These are phyloP conservation scores for Dichetophora obliterata DNA, from an alignment of 2,888 invertebrate genomes.

Conservation along the genomic window DNA sequence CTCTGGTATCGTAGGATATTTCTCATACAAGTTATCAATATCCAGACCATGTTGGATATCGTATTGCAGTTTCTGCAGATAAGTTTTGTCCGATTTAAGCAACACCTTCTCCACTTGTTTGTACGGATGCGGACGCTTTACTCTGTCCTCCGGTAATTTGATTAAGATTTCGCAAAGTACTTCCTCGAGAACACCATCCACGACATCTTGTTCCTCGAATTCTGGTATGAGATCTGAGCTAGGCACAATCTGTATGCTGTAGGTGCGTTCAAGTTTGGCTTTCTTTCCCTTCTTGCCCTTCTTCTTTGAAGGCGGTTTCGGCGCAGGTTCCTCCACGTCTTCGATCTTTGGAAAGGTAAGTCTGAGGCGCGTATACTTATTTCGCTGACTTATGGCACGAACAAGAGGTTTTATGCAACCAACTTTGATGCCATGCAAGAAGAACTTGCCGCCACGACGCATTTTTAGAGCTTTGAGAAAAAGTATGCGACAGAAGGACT, in stretches of 20 bases:
- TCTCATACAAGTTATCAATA: conserved; percentile 67
- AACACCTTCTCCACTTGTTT: conserved; percentile 61
- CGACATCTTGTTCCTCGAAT: conserved; percentile 55
- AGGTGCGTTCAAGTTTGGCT: conserved; percentile 48
- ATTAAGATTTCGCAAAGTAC: conserved; percentile 57
- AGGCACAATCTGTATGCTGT: conserved; percentile 62
- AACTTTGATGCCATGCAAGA: conserved; percentile 74
- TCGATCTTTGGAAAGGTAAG: conserved; percentile 54
- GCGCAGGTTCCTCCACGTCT: background rate
- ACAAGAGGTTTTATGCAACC: conserved; percentile 61
- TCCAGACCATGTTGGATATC: conserved; percentile 61
- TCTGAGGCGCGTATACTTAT: conserved; percentile 57
- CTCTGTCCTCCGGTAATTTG: conserved; percentile 48
- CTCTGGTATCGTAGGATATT: conserved; percentile 68
- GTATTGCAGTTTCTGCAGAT: conserved; percentile 59
- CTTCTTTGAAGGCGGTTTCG: conserved; percentile 36
- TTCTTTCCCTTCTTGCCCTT: conserved; percentile 37
- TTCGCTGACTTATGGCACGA: conserved; percentile 53
- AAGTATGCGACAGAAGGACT: conserved; percentile 73
- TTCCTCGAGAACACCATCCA: conserved; percentile 53
- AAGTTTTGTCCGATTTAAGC: conserved; percentile 59
- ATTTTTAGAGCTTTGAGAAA: conserved; percentile 69
- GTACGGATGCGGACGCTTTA: conserved; percentile 50
- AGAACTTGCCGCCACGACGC: conserved; percentile 64
- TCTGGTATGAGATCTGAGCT: conserved; percentile 57